Percentiles rank a stretch among this genome's conserved stretches.
Conservation (phyloP, 2,797 vertebrate species). For the Platyrinchus mystaceus region DNA sequence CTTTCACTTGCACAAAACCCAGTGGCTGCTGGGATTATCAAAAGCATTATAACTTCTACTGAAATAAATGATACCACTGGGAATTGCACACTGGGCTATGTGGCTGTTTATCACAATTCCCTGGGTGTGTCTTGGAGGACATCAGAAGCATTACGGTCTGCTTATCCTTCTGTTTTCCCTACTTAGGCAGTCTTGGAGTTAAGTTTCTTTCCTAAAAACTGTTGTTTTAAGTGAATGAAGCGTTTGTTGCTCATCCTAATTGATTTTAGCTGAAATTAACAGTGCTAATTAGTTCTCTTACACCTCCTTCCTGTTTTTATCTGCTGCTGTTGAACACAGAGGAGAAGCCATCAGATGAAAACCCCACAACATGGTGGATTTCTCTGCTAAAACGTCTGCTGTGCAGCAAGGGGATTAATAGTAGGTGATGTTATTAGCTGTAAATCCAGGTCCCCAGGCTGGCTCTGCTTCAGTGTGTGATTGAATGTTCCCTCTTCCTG, state of each 20-base stretch:
- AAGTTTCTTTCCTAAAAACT: not conserved
- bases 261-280: not conserved
- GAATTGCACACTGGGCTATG: rapidly evolving
- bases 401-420: not conserved
- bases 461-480: not conserved
- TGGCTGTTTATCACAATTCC: not conserved
- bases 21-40: not conserved
- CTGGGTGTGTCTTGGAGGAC: not conserved
- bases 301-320: not conserved
- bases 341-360: not conserved
- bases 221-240: not conserved
- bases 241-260: not conserved
- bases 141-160: not conserved
- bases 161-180: not conserved
- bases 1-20: not conserved
- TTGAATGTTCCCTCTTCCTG: not conserved
- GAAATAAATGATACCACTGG: not conserved
- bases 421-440: not conserved
- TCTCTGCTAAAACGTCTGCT: not conserved
- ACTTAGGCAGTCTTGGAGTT: not conserved
- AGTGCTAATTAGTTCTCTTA: not conserved
- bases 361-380: not conserved
- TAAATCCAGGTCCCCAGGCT: not conserved
- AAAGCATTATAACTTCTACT: not conserved
- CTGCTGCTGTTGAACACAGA: not conserved